Evolutionary conservation across 2,888 invertebrate genomes (phyloP).

Genomic region (Leptogaster cylindrica): DNA sequence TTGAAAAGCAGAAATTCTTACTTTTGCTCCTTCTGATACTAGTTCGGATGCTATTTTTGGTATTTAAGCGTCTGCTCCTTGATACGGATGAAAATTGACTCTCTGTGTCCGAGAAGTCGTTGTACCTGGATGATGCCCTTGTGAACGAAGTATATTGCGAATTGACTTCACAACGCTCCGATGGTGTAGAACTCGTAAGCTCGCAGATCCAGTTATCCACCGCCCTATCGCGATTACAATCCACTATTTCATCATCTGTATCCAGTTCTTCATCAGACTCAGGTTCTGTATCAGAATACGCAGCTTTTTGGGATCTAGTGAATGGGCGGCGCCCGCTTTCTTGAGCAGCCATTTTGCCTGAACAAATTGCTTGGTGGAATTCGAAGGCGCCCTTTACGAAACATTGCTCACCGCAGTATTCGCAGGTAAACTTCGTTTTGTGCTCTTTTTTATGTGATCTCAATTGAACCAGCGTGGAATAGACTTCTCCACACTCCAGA

Average conservation of each 20-base stretch:
- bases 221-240: too few relatives aligned
- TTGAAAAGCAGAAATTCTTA: too few relatives aligned
- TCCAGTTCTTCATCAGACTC: not conserved
- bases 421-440: conserved; percentile 20
- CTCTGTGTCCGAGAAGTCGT: too few relatives aligned
- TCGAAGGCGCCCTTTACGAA: conserved; percentile 21
- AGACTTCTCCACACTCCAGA: conserved; percentile 4
- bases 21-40: too few relatives aligned
- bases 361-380: conserved; percentile 43
- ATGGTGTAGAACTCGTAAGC: too few relatives aligned
- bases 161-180: too few relatives aligned
- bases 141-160: not conserved
- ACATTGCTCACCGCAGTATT: conserved; percentile 40
- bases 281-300: not conserved
- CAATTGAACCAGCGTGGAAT: conserved; percentile 5
- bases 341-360: conserved; percentile 15
- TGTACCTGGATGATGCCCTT: conserved; percentile 7
- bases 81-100: too few relatives aligned
- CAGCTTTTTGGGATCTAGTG: conserved; percentile 21
- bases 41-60: too few relatives aligned
- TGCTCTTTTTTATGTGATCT: conserved; percentile 42
- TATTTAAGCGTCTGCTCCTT: too few relatives aligned
- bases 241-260: too few relatives aligned
- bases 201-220: too few relatives aligned
- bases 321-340: too few relatives aligned